Evolutionary conservation across 2,113 vertebrate genomes (phyloP), one percentile per base, ranked within the genome.

Genomic region (Tachysurus fulvidraco): DNA sequence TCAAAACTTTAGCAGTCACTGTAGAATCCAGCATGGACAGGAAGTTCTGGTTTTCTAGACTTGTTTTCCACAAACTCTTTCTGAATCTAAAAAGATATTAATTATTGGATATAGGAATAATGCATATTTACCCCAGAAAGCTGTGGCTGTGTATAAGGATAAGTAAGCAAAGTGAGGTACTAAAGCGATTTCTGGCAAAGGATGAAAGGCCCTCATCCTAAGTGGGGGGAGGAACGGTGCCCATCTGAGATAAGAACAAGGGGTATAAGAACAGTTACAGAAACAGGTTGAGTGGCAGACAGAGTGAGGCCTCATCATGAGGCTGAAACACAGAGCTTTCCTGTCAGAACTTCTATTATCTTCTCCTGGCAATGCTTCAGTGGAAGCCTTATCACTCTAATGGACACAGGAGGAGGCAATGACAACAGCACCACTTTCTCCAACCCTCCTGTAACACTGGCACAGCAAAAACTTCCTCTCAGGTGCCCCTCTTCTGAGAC

Each of bases 271-370:
- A 87, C 55, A 4, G 83, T 41, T 69, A 84, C 89, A 89, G 77
- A 65, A 87, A 81, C 69, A 83, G 90, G 89, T 90, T 89, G 89
- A 89, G 89, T 85, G 86, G 87, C 85, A 44, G 69, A 19, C 86
- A 57, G 60, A 81, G 78, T 85, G 71, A 87, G 78, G 82, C 88
- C 85, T 74, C 77, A 69, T 80, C 69, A 41, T 85, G 91, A 93
- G 92, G 93, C 92, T 87, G 90, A 93, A 93, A 94, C 91, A 95
- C 93, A 95, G 91, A 92, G 90, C 86, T 57, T 87, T 85, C 83
- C 92, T 92, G 92, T 93, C 93, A 94, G 91, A 92, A 92, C 88
- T 90, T 92, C 92, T 92, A 90, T 95, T 95, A 95, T 95, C 94
- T 94, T 88, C 83, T 67, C 55, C 91, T 95, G 95, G 95, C 94